Conservation (phyloP, 2,888 invertebrate species). For the Tanypteryx hageni region DNA sequence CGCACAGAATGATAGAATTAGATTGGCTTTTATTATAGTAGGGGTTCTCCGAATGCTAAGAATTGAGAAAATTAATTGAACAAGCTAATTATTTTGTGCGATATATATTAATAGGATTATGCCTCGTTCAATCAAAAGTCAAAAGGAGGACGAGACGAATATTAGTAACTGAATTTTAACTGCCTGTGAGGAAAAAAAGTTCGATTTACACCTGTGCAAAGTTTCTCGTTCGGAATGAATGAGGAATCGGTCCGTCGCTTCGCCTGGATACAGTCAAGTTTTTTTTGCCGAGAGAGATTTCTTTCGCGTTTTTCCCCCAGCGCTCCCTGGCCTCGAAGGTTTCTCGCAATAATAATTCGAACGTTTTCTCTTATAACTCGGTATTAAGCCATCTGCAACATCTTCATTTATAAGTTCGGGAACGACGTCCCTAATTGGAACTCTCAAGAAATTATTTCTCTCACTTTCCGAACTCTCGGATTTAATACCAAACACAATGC, state of each 20-base stretch:
- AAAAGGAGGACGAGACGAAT: not conserved
- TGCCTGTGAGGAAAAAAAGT: not conserved
- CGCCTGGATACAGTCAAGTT: not conserved
- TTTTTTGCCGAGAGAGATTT: not conserved
- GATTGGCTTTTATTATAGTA: too few species aligned
- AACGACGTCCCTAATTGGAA: conserved; percentile 38
- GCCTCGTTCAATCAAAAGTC: not conserved
- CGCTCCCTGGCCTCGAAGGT: not conserved
- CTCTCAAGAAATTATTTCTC: conserved; percentile 57
- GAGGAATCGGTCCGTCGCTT: not conserved
- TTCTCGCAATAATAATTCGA: not conserved
- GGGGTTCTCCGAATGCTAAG: too few species aligned
- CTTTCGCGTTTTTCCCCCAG: not conserved
- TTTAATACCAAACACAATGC: conserved; percentile 52
- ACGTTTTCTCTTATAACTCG: conserved; percentile 20
- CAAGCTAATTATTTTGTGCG: not conserved
- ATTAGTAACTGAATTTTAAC: not conserved
- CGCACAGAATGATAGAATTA: too few species aligned
- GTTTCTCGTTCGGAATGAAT: conserved; percentile 8
- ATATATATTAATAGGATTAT: not conserved
- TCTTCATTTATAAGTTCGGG: conserved; percentile 58
- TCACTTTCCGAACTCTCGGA: conserved; percentile 56
- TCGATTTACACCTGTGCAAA: conserved; percentile 25
- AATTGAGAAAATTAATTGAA: not conserved
- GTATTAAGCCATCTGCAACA: conserved; percentile 55